Conservation (phyloP, 2,888 invertebrate genomes). For the Vanessa cardui region DNA sequence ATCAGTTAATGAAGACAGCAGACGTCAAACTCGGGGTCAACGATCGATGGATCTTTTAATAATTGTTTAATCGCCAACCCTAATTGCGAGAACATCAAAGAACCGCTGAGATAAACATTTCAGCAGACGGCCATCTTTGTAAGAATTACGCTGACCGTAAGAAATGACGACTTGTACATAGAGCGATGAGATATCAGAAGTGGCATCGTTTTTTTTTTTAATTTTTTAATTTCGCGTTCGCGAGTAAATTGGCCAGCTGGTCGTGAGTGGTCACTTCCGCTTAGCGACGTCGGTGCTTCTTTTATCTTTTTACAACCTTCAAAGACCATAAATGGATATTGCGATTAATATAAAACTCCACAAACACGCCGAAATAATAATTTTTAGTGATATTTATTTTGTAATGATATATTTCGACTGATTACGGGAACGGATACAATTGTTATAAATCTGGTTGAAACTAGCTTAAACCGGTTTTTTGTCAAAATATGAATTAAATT, state of each 20-base stretch:
- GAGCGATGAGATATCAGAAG: background rate
- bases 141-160: background rate
- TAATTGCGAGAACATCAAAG: slow-evolving; percentile 52
- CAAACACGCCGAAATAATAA: background rate
- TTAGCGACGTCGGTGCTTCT: no score
- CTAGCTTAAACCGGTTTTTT: no score
- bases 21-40: background rate
- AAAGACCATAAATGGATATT: no score
- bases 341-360: background rate
- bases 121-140: slow-evolving; percentile 9
- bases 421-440: no score
- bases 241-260: no score
- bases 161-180: background rate
- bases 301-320: no score
- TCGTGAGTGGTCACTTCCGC: no score
- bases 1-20: background rate
- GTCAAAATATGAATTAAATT: no score
- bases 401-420: no score
- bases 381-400: no score
- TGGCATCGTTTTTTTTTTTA: background rate
- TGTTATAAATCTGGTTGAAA: no score
- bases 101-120: slow-evolving; percentile 42
- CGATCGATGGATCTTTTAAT: slow-evolving; percentile 1
- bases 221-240: no score
- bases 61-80: slow-evolving; percentile 30